phyloP scores from a whole-genome alignment of 2,113 vertebrate species.

The Mus pahari region DNA sequence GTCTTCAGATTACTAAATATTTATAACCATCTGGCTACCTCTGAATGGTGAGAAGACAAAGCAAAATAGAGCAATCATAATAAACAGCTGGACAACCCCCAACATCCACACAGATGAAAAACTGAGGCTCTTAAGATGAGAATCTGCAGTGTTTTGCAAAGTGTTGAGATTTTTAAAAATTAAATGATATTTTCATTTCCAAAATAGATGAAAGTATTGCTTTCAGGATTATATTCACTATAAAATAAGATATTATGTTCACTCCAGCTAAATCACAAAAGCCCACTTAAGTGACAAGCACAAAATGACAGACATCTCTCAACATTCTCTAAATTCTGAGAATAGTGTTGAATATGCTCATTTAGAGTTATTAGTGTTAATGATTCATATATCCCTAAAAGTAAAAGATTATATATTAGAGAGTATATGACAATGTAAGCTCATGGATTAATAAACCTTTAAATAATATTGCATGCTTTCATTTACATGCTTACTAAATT shows the following conservation, averaged over 20 bases:
- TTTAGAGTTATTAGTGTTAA: background rate
- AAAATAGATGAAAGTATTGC: background rate
- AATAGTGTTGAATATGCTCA: too few species aligned
- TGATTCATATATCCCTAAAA: background rate
- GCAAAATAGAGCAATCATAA: slow-evolving; percentile 51
- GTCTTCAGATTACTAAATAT: slow-evolving; percentile 75
- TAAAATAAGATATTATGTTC: background rate
- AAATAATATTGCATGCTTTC: background rate
- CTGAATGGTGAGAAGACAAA: slow-evolving; percentile 59
- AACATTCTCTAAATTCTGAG: background rate
- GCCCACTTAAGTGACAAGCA: background rate
- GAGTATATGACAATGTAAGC: background rate
- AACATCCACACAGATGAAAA: background rate
- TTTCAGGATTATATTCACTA: background rate
- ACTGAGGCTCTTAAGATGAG: background rate
- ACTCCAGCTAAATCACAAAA: background rate
- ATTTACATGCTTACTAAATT: background rate
- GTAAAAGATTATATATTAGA: background rate
- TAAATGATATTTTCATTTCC: background rate
- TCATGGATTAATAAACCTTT: background rate
- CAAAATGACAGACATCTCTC: background rate
- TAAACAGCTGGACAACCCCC: slow-evolving; percentile 49
- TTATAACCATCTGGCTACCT: slow-evolving; percentile 74
- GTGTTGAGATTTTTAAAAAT: background rate
- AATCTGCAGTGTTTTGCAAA: background rate